Percentiles rank a stretch among this genome's conserved stretches.
phyloP scores from a whole-genome alignment of 1,140 invertebrate species.

The Magallana angulata region DNA sequence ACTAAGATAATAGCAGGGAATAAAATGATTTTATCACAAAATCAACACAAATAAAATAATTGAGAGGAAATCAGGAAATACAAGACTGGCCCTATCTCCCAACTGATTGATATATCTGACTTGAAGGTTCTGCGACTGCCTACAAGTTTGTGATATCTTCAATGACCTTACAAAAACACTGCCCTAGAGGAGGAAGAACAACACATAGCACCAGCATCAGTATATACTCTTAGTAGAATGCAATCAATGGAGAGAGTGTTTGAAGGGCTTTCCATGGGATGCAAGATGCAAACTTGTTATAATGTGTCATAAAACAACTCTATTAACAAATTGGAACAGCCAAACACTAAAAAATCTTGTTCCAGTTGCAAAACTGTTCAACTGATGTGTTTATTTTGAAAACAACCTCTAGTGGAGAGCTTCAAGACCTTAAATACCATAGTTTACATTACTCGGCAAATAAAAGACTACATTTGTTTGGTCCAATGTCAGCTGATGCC shows the following conservation, averaged over 20 bases:
- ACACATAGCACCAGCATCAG: not conserved
- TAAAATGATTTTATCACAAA: too few species aligned
- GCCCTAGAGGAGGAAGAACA: too few species aligned
- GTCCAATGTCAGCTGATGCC: constrained; percentile 21
- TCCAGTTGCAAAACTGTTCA: not conserved
- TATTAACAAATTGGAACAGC: not conserved
- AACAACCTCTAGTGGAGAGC: not conserved
- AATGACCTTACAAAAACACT: too few species aligned
- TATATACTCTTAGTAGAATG: not conserved
- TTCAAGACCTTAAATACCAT: not conserved
- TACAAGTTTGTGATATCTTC: too few species aligned
- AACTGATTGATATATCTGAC: too few species aligned
- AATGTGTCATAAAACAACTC: not conserved
- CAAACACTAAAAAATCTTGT: not conserved
- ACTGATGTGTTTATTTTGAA: constrained; percentile 32
- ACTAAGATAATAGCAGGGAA: too few species aligned
- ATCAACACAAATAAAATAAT: too few species aligned
- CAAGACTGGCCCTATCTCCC: too few species aligned
- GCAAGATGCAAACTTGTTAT: not conserved
- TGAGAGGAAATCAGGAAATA: too few species aligned
- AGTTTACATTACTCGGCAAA: constrained; percentile 6
- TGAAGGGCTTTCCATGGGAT: constrained; percentile 9
- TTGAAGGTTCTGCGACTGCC: too few species aligned
- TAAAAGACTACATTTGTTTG: constrained; percentile 14
- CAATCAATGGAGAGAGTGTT: not conserved